Percentiles rank a stretch among this genome's conserved stretches.
phyloP scores from a whole-genome alignment of 37 sponge, comb jelly and placozoan genomes.

The Spongilla lacustris region DNA sequence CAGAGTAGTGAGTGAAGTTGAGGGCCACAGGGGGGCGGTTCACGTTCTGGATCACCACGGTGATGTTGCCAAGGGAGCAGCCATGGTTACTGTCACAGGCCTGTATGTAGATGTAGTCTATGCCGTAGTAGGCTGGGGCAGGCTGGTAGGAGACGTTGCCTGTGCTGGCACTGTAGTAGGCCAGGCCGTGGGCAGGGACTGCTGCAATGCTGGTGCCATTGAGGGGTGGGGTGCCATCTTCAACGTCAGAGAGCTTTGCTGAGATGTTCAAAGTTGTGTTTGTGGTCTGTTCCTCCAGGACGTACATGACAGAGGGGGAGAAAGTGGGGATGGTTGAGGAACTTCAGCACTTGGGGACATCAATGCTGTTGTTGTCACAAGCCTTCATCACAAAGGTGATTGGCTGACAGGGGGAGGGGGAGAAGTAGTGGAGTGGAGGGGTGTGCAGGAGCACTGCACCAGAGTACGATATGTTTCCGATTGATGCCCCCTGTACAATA shows the following conservation, averaged over 20 bases:
- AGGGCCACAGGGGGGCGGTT: constrained; percentile 77
- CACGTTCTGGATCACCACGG: constrained; percentile 52
- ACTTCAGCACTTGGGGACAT: constrained; percentile 49
- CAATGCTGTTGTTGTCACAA: constrained; percentile 73
- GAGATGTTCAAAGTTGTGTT: constrained; percentile 46
- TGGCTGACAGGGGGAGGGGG: constrained; percentile 8
- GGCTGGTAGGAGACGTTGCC: constrained; percentile 75
- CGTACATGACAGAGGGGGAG: constrained; percentile 21
- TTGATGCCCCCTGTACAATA: constrained; percentile 36
- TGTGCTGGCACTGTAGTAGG: constrained; percentile 55
- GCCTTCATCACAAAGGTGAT: constrained; percentile 58
- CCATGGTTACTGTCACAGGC: constrained; percentile 71
- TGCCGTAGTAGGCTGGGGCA: constrained; percentile 51
- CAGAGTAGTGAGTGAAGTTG: constrained; percentile 48
- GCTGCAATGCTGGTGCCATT: constrained; percentile 50
- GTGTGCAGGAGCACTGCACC: constrained; percentile 58
- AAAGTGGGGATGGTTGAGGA: constrained; percentile 14
- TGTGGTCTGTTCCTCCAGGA: constrained; percentile 50
- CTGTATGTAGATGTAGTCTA: constrained; percentile 62
- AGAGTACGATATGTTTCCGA: constrained; percentile 58
- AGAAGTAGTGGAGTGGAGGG: constrained; percentile 52
- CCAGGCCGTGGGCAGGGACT: constrained; percentile 58
- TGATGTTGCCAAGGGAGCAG: constrained; percentile 66
- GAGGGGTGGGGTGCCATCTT: constrained; percentile 64
- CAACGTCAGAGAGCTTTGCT: constrained; percentile 69